Base-by-base conservation (phyloP, 2,113 vertebrate species). In the Helogale parvula region DNA sequence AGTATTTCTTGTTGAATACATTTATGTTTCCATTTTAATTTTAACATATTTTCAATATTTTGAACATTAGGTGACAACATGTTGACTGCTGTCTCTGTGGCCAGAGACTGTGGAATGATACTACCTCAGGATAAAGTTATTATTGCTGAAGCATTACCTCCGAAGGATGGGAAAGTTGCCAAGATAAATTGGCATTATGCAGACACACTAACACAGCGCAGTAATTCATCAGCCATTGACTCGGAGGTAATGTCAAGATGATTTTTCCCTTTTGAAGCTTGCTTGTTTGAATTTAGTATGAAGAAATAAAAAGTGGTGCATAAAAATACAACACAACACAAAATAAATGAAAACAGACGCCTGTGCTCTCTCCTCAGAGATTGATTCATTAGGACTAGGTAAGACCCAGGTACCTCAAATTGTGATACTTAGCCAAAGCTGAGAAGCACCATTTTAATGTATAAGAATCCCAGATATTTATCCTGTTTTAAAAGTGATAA, bases 51-150 rank as follows among this genome's bases (percentile, higher is more conserved):
- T 94, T 91, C 90, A 90, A 96, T 96, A 82, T 96, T 93, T 96
- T 92, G 76, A 91, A 95, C 93, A 95, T 68, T 93, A 99, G 99
- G 99, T 76, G 99, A 99, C 98, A 99, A 99, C 97, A 99, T 99
- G 99, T 98, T 99, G 98, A 99, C 99, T 0, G 99, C 99, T 90
- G 99, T 99, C 98, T 99, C 99, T 14, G 99, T 99, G 98, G 99
- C 99, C 91, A 99, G 99, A 98, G 99, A 99, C 98, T 99, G 99
- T 98, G 99, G 99, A 93, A 99, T 99, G 99, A 99, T 99, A 98
- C 99, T 99, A 96, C 99, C 99, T 97, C 99, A 99, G 93, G 99
- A 99, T 98, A 99, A 99, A 81, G 99, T 99, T 93, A 99, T 99
- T 97, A 99, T 99, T 98, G 99, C 99, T 57, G 99, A 99, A 97